A percentile compares a stretch with the other conserved stretches of the same genome.
phyloP scores from a whole-genome alignment of 2,888 invertebrate species.

The Gymnoscelis rufifasciata region DNA sequence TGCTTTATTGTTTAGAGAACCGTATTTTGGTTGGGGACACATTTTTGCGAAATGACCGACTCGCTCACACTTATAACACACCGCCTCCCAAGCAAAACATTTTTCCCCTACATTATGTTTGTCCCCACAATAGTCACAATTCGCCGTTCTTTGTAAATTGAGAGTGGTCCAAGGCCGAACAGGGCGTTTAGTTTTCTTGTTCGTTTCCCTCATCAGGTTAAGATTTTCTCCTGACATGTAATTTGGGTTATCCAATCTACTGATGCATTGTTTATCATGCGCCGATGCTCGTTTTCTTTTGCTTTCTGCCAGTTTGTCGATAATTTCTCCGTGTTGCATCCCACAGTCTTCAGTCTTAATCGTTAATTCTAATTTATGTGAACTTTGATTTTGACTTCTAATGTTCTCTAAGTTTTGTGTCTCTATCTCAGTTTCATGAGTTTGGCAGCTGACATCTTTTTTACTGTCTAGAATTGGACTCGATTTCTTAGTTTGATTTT shows the following conservation, averaged over 20 bases:
- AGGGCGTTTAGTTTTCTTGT: neutral
- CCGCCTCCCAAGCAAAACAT: slow-evolving; percentile 17
- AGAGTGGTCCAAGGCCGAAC: neutral
- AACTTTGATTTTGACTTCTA: too few relatives aligned
- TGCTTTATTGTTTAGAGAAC: neutral
- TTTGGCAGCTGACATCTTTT: neutral
- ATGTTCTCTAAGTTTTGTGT: too few relatives aligned
- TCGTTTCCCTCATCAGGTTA: neutral
- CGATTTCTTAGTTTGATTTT: neutral
- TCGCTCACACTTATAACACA: slow-evolving; percentile 14
- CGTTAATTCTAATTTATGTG: neutral
- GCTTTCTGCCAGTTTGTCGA: neutral
- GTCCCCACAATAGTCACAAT: slow-evolving; percentile 16
- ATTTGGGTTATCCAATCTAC: neutral
- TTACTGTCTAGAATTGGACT: neutral
- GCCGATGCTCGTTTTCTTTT: neutral
- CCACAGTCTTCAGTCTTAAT: neutral
- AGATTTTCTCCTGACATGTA: neutral
- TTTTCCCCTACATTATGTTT: slow-evolving; percentile 12
- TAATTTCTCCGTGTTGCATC: neutral
- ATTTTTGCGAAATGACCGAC: slow-evolving; percentile 13
- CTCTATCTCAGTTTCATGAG: too few relatives aligned
- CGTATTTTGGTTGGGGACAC: slow-evolving; percentile 2
- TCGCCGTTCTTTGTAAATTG: neutral
- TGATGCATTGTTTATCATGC: neutral